A percentile compares a stretch with the other conserved stretches of the same genome.
Evolutionary conservation across 2,797 vertebrate species (phyloP).

Genomic region (Bradypus variegatus): DNA sequence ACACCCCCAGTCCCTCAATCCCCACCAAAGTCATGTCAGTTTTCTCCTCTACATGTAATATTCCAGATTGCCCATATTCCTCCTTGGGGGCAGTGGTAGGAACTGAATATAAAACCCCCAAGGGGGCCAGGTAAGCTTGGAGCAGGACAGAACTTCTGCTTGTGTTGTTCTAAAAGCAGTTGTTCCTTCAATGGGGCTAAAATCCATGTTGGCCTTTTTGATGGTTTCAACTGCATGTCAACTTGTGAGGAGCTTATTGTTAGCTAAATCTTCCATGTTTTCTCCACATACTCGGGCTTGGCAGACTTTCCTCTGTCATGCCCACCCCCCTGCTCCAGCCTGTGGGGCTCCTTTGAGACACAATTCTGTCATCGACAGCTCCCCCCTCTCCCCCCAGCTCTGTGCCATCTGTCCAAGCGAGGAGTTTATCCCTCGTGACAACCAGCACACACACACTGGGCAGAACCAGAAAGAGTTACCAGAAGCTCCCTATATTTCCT

Average conservation of each 20-base stretch:
- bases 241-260: neutral
- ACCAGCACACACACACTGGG: fast-evolving
- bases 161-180: neutral
- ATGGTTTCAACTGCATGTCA: neutral
- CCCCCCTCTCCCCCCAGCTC: neutral
- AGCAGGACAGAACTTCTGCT: neutral
- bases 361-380: neutral
- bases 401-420: neutral
- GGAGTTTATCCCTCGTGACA: neutral
- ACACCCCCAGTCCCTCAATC: fast-evolving
- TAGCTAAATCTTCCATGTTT: neutral
- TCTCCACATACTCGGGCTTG: too few species aligned
- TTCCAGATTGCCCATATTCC: neutral
- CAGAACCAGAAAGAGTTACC: neutral
- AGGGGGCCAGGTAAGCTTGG: neutral
- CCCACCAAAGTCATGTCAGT: neutral
- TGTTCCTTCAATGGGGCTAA: neutral
- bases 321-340: neutral
- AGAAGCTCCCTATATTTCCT: too few species aligned
- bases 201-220: neutral
- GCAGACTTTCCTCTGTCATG: neutral
- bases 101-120: neutral
- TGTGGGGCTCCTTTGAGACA: neutral
- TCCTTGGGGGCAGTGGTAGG: neutral
- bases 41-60: neutral